Base-by-base conservation (phyloP, 1,140 invertebrate species). In the Bombus polaris region DNA sequence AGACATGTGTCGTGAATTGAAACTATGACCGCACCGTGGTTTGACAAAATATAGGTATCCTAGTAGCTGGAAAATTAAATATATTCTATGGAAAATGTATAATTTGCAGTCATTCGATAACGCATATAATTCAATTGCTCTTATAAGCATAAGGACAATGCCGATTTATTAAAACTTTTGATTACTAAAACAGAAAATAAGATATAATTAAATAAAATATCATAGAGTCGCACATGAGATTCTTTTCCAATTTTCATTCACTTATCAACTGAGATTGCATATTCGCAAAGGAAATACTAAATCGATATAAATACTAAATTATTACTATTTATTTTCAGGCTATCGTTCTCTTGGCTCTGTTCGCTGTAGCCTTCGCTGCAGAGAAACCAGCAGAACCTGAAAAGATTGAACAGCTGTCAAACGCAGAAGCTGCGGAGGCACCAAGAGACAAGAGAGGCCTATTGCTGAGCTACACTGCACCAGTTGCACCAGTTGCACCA, bases 381-480 rank as follows among this genome's bases (percentile, higher is more conserved):
- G 91, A 86, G 42, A 81, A 88, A 15, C 28, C 66, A 0, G 18
- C 37, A n/a, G 80, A 81, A 12, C 3, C 53, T 15, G 59, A 74
- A 15, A 68, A 84, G 39, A 15, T 85, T 25, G 74, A 89, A 68
- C 47, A 80, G 47, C 77, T 70, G 47, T 13, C 35, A 15, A 59
- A 32, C 15, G 66, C 65, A 22, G 47, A 71, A 13, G 39, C 75
- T 42, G 47, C 68, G 1, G 71, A 75, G 9, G 81, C 87, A 47
- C 73, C 85, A 12, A 92, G 93, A 32, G 91, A 94, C 85, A 94
- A 94, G 80, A 91, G 94, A 72, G 92, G 92, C 10, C 28, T 92
- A 1, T 18, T 92, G 4, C 70, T 90, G 15, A 47, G 15, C 39
- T 92, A 92, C 66, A 44, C 76, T n/a, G 88, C 92, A 28, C 91